Percentiles rank a stretch among this genome's conserved stretches.
Evolutionary conservation across 2,113 vertebrate species (phyloP).

Genomic region (Ciconia maguari): DNA sequence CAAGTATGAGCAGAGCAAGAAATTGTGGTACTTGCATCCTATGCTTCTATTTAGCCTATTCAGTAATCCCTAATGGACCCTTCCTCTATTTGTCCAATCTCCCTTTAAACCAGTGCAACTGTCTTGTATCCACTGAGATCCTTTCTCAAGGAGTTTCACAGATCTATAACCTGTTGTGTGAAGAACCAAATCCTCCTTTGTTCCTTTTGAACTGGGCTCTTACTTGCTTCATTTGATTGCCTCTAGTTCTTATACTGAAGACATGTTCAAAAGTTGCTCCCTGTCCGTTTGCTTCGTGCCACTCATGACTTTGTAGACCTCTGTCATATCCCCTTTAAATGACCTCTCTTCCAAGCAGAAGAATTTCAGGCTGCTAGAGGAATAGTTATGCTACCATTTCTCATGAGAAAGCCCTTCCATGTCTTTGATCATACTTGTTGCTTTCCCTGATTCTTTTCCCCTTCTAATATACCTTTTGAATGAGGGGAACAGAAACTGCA

Average conservation of each 20-base stretch:
- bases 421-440: background rate
- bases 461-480: background rate
- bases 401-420: background rate
- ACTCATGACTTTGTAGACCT: background rate
- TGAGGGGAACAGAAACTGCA: background rate
- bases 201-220: background rate
- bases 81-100: background rate
- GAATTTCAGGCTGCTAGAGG: background rate
- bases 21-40: background rate
- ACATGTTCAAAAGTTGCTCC: background rate
- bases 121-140: background rate
- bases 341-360: background rate
- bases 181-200: background rate
- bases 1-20: background rate
- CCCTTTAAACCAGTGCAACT: background rate
- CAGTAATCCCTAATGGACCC: background rate
- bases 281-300: background rate
- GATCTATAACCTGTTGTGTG: background rate
- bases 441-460: background rate
- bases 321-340: background rate
- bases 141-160: background rate
- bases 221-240: background rate
- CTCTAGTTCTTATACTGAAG: background rate
- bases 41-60: fast-evolving
- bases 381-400: background rate